Evolutionary conservation across 2,113 vertebrate genomes (phyloP), one percentile per base, ranked within the genome.

Genomic region (Puffinus mauretanicus): DNA sequence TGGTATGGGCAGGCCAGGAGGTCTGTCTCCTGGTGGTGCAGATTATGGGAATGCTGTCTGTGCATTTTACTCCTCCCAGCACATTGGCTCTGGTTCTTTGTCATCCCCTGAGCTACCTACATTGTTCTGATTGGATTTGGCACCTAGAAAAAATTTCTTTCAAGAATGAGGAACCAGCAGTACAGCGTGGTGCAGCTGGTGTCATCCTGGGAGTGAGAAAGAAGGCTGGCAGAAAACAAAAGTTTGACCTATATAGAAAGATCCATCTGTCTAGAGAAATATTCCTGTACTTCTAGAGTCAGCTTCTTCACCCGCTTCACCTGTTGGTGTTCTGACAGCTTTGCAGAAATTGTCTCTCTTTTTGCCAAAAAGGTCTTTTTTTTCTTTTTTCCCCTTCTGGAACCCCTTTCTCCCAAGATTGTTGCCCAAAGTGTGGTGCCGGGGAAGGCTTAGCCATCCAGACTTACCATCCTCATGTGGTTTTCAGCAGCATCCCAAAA

Each of bases 191-290:
- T 85, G 36, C 94, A 94, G 82, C 93, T 93, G 84, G 75, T 95
- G 64, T 88, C 70, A 86, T 91, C 75, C 85, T 90, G 77, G 75
- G 73, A 93, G 87, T 71, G 87, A 91, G 89, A 93, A 94, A 52
- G 36, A 61, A 66, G 65, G 27, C 75, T 87, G 78, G 40, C 58
- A 82, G 58, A 95, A 90, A 69, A 67, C 11, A 61, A 49, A 84
- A 88, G 44, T 88, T 89, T 96, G 93, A 95, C 94, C 93, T 96
- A 93, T 44, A 94, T 85, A 96, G 84, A 90, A 62, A 2, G 1
- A 73, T 96, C 93, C 89, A 89, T 94, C 89, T 95, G 89, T 86
- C 87, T 57, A 82, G 55, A 32, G 46, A 82, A 90, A 90, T 58
- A 76, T 54, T 69, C 20, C 47, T 89, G 1, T 20, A 27, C 9